Evolutionary conservation across 2,888 invertebrate genomes (phyloP), one percentile per base, ranked within the genome.

Genomic region (Meta bourneti): DNA sequence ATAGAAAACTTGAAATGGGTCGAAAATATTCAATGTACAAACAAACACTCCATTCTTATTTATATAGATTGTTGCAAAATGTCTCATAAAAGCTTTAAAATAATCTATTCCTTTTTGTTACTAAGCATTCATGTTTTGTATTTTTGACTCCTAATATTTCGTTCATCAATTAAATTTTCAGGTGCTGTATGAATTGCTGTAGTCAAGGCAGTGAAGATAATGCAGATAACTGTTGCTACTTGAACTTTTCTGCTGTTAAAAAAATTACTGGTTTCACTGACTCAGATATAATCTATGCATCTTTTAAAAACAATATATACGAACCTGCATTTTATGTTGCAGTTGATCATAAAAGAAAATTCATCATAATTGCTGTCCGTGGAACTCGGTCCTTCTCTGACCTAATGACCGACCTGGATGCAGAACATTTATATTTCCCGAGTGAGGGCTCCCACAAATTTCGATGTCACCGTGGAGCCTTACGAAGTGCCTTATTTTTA

Each of bases 261-360:
- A 89, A 82, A 78, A 82, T 89, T 9, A 81, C 85, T 11, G 86
- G 82, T 49, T 71, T 86, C 19, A 20, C 54, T 11, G 82, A 86
- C 11, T 81, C 85, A 7, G 92, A 92, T 54, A 85, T 92, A 51
- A 7, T 92, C 7, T 89, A 86, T 85, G 77, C 83, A 20, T 89
- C 89, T 6, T 92, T 86, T 71, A 34, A 49, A 7, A 92, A 89
- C 69, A 20, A 13, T 34, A 81, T 86, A 5, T 61, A 92, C 72
- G 89, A 86, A 75, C 89, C 89, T n/a, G 89, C 89, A 13, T 92
- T 92, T 34, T 81, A 77, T 49, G 52, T 92, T 34, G 89, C 86
- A 5, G 16, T 89, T 49, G 84, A 89, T 72, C 92, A 92, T 52
- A 11, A 20, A 6, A 85, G 69, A 54, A 89, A 71, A 72, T 80